Evolutionary conservation across 2,797 vertebrate genomes (phyloP), one percentile per base, ranked within the genome.

Genomic region (Streptopelia turtur): DNA sequence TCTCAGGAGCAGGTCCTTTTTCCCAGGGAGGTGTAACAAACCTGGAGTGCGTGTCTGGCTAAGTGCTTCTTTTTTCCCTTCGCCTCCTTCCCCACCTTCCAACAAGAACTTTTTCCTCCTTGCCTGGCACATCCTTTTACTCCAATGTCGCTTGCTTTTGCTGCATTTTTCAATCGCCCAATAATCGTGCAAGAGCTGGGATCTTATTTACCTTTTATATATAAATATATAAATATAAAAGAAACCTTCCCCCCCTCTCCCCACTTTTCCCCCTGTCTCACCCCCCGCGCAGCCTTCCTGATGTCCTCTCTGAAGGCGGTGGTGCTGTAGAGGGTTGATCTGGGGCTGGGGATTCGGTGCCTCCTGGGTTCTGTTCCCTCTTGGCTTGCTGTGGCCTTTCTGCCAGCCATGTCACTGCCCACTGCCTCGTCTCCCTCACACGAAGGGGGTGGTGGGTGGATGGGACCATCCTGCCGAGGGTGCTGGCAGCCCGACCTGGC

Each of bases 141-240:
- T 95, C 94, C 96, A 96, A 61, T 94, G 81, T 96, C n/a, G 71
- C 97, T 96, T 97, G 97, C 96, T 97, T 95, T 95, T 96, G 97
- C 97, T 97, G 98, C 97, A 74, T 97, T 97, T 97, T 95, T 95
- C 86, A 53, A 95, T 96, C 56, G 91, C 96, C 97, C 95, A 91
- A 91, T 96, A 96, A 95, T 96, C 84, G 80, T 65, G 91, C 96
- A 88, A 97, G 96, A 97, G 96, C 96, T 97, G 96, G 96, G 91
- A 96, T 97, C 96, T 96, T 94, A 94, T 96, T 97, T 96, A 96
- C 97, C 97, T 97, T 97, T 97, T 95, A 96, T 94, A 89, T 92
- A 97, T 94, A 96, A 97, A 97, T 97, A 80, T 70, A 93, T 96
- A 87, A 96, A 50, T 8, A 85, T 90, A 94, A 81, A 69, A 89